Conservation (phyloP, 2,113 vertebrate species). For the Actenoides lindsayi region DNA sequence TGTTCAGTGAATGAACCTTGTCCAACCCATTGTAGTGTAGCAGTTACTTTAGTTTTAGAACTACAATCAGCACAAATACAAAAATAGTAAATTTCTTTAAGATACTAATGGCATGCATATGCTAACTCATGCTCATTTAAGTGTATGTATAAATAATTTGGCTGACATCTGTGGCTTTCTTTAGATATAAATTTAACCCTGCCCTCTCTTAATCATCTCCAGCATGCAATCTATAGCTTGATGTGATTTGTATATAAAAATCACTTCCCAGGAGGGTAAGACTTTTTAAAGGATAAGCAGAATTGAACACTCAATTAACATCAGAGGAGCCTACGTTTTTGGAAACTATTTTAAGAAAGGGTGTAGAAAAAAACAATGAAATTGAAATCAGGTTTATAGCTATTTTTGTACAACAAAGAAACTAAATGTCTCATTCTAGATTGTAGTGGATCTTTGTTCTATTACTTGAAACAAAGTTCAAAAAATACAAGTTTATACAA, state of each 20-base stretch:
- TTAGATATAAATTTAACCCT: slow-evolving; percentile 50
- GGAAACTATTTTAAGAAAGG: slow-evolving; percentile 70
- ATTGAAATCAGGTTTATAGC: slow-evolving; percentile 64
- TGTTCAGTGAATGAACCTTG: not conserved
- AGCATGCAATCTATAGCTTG: slow-evolving; percentile 55
- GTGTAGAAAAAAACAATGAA: slow-evolving; percentile 6
- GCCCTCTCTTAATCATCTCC: slow-evolving; percentile 72
- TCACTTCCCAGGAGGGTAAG: slow-evolving; percentile 65
- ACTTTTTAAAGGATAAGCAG: slow-evolving; percentile 64
- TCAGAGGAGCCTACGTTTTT: slow-evolving; percentile 65
- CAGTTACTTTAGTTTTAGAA: not conserved
- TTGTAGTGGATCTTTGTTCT: not conserved
- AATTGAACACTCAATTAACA: slow-evolving; percentile 61
- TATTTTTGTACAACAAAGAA: slow-evolving; percentile 4
- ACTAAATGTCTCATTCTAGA: not conserved
- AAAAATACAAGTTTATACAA: not conserved
- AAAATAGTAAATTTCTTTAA: slow-evolving; percentile 5
- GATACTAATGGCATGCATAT: slow-evolving; percentile 58
- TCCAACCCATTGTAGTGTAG: not conserved
- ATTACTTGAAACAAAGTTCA: not conserved
- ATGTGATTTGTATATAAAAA: slow-evolving; percentile 74
- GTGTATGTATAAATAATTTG: slow-evolving; percentile 50
- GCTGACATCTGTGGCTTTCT: slow-evolving; percentile 62
- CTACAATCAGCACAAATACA: not conserved
- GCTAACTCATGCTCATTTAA: slow-evolving; percentile 22